phyloP scores from a whole-genome alignment of 2,888 invertebrate species.

The Ichneumoninae sp. region DNA sequence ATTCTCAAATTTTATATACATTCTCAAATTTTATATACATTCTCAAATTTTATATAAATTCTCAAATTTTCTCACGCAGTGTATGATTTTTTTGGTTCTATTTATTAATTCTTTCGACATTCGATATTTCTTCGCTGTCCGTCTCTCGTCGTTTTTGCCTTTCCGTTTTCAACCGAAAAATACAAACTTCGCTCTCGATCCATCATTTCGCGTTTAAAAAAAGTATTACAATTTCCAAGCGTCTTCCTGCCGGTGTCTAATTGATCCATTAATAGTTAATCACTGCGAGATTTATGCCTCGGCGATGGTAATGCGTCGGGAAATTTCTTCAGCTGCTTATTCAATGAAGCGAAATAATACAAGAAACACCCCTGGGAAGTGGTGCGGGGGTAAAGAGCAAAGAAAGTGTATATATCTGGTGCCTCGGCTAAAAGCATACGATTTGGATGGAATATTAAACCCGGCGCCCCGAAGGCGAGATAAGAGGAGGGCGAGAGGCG shows the following conservation, averaged over 20 bases:
- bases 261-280: background rate
- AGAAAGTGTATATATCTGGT: slow-evolving; percentile 1
- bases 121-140: too few relatives aligned
- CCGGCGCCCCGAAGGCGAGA: background rate
- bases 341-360: slow-evolving; percentile 19
- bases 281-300: background rate
- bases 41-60: too few relatives aligned
- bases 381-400: background rate
- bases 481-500: slow-evolving; percentile 32
- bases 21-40: too few relatives aligned
- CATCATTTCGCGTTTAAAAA: background rate
- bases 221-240: background rate
- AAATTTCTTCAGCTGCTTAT: background rate
- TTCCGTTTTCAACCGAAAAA: background rate
- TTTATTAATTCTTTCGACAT: too few relatives aligned
- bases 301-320: background rate
- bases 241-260: background rate
- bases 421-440: slow-evolving; percentile 31
- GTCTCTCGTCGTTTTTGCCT: too few relatives aligned
- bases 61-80: too few relatives aligned
- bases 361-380: background rate
- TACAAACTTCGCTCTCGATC: background rate
- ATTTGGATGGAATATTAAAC: slow-evolving; percentile 44
- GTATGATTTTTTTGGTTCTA: too few relatives aligned
- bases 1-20: too few relatives aligned